phyloP scores from a whole-genome alignment of 2,888 invertebrate species.

The Caenorhabditis imperialis region DNA sequence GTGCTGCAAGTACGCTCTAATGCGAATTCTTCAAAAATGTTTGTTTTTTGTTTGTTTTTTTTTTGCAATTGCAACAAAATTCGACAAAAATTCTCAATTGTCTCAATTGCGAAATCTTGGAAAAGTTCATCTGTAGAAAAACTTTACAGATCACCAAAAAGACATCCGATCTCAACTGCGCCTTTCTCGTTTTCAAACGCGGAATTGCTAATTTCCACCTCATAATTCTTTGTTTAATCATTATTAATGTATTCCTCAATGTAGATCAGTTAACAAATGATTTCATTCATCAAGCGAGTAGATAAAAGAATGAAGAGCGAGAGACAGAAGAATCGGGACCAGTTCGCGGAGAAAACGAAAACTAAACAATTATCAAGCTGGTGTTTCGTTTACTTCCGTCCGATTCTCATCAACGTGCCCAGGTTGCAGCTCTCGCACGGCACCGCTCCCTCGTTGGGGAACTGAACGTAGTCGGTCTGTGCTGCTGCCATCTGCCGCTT shows the following conservation, averaged over 20 bases:
- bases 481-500: conserved; percentile 36
- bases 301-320: conserved; percentile 11
- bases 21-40: background rate
- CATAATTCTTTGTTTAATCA: no score
- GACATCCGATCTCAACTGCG: no score
- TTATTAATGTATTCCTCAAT: background rate
- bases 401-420: conserved; percentile 53
- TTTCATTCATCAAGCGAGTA: conserved; percentile 37
- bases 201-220: no score
- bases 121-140: no score
- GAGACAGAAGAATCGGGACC: conserved; percentile 20
- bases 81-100: no score
- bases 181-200: no score
- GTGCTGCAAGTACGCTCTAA: conserved; percentile 26
- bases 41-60: no score
- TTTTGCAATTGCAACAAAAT: no score
- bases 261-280: conserved; percentile 23
- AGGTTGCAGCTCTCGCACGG: conserved; percentile 48
- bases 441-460: conserved; percentile 28
- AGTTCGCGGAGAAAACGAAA: conserved; percentile 39
- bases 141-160: no score
- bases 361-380: conserved; percentile 18
- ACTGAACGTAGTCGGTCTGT: conserved; percentile 31
- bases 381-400: conserved; percentile 29
- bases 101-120: no score